phyloP scores from a whole-genome alignment of 2,797 vertebrate species.

The Poecile montanus region DNA sequence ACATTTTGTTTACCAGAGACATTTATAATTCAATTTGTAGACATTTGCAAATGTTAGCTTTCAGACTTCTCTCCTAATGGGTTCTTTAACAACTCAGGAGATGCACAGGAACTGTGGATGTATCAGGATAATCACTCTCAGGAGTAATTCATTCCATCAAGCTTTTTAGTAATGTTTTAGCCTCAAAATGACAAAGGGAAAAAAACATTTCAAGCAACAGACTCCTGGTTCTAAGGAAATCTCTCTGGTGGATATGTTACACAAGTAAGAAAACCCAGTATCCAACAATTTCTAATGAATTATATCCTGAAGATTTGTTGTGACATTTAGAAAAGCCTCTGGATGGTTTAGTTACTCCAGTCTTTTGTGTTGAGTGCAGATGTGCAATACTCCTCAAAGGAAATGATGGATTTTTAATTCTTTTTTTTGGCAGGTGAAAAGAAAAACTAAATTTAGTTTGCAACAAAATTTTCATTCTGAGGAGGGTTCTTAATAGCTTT shows the following conservation, averaged over 20 bases:
- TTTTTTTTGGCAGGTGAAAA: background rate
- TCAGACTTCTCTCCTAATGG: constrained; percentile 55
- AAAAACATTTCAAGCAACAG: background rate
- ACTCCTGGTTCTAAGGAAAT: background rate
- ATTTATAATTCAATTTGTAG: constrained; percentile 67
- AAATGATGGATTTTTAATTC: background rate
- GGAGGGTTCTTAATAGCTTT: fast-evolving
- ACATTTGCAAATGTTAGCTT: constrained; percentile 65
- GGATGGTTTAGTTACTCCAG: background rate
- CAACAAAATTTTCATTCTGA: background rate
- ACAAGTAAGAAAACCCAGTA: background rate
- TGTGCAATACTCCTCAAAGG: background rate
- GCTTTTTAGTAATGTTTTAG: constrained; percentile 39
- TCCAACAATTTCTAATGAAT: background rate
- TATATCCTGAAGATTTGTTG: background rate
- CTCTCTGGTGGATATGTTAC: background rate
- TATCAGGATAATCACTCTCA: constrained; percentile 55
- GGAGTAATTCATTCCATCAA: constrained; percentile 30
- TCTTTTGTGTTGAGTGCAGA: background rate
- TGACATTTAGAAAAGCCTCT: background rate
- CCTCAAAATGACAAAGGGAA: background rate
- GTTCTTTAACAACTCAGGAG: constrained; percentile 60
- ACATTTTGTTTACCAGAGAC: constrained; percentile 31
- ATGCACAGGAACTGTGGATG: constrained; percentile 50
- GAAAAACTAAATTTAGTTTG: background rate